A percentile compares a stretch with the other conserved stretches of the same genome.
Evolutionary conservation across 2,113 vertebrate genomes (phyloP).

Genomic region (Clarias gariepinus): DNA sequence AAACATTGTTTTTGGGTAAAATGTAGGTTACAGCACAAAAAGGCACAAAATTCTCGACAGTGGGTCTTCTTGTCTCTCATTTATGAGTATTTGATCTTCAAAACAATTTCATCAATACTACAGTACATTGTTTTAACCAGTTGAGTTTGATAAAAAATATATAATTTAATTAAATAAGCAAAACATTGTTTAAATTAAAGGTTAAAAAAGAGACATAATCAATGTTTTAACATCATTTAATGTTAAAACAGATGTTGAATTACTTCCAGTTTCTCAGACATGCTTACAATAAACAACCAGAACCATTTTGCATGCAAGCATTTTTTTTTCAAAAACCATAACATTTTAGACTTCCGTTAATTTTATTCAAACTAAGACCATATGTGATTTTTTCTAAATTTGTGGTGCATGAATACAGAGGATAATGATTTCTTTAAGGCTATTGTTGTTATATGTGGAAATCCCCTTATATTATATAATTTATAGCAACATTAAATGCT

Average conservation of each 20-base stretch:
- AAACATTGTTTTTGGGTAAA: not conserved
- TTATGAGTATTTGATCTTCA: not conserved
- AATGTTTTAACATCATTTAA: no score
- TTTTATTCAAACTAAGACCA: constrained; percentile 22
- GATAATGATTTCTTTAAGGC: not conserved
- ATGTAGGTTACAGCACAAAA: not conserved
- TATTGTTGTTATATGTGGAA: not conserved
- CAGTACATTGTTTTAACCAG: not conserved
- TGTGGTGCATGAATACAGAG: not conserved
- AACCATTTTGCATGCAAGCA: not conserved
- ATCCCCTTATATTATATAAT: not conserved
- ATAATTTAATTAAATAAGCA: not conserved
- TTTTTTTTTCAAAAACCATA: not conserved
- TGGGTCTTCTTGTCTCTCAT: no score
- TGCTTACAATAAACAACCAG: not conserved
- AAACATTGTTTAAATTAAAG: not conserved
- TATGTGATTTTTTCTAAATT: not conserved
- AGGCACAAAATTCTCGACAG: no score
- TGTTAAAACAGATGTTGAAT: not conserved
- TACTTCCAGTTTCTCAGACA: not conserved
- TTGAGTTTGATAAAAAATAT: not conserved
- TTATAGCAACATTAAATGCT: not conserved
- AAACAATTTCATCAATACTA: not conserved
- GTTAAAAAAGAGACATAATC: no score
- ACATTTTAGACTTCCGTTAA: constrained; percentile 20